Evolutionary conservation across 2,888 invertebrate species (phyloP), one percentile per base, ranked within the genome.

Genomic region (Orthosia gracilis): DNA sequence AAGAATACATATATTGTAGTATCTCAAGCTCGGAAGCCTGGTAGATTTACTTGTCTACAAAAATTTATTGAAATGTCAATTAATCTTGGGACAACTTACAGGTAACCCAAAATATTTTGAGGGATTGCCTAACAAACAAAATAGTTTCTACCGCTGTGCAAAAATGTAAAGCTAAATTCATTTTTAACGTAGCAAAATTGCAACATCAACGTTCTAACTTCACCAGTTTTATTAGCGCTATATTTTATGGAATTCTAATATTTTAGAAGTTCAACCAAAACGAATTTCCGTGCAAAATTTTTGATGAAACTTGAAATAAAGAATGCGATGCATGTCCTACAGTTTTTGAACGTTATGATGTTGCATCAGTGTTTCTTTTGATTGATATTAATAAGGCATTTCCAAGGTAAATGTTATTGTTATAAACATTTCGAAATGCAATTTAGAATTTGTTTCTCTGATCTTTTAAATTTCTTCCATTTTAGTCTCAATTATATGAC

Each of bases 231-330:
- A 78, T 59, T 73, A 78, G 45, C 67, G 49, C 65, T 66, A 84
- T 75, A 69, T 84, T 77, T 73, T 71, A 84, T 71, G 54, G 64
- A 57, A 65, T 76, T 77, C 63, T 69, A 72, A 76, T 50, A 78
- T 63, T 73, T 58, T 54, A 65, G 75, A 88, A 89, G 88, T 87
- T 88, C 84, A 86, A 78, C 79, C 74, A 70, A 74, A 83, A 81
- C 86, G 66, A 86, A 87, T 85, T 61, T 70, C 18, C 50, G 18
- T 77, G 65, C 67, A 54, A 73, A 57, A 74, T 50, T 69, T 12
- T 67, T 75, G 54, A 78, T 61, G 78, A 68, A 80, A 79, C 71
- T 77, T 65, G 47, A 49, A 76, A 72, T 73, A 70, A 31, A 77
- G 61, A 58, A 68, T 58, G 61, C 12, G 57, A 73, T 75, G 59